Base-by-base conservation (phyloP, 2,113 vertebrate species). In the Tonatia bakeri region DNA sequence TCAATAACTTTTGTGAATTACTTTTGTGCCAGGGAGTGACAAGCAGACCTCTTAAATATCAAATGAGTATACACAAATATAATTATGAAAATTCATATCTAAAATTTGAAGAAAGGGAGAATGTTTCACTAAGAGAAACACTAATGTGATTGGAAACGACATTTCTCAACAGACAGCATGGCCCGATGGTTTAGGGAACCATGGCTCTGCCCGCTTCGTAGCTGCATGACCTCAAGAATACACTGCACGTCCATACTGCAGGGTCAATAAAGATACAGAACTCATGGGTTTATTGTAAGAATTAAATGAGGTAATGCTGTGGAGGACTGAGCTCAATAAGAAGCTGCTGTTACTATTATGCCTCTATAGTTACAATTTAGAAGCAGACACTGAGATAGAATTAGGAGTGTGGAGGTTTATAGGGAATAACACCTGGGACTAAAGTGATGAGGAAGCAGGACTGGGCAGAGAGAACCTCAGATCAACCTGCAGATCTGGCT, bases 121-220 rank as follows among this genome's bases (percentile, higher is more conserved):
- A 33, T 43, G 4, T 87, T 94, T 87, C 95, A 50, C 91, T 43
- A 75, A 90, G 95, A 90, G 47, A 79, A 87, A 65, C 50, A 81
- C 20, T 15, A n/a, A 7, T 16, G 47, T 69, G 84, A 67, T 36
- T 67, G 31, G 84, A 95, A 90, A 52, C n/a, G 43, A 73, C 72
- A 52, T 82, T 67, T 77, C 69, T 38, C 75, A 50, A 43, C 47
- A 92, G 67, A 89, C 28, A 82, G 38, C 64, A 36, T 33, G 56
- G 36, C 31, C 73, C 45, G 8, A 43, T 50, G 56, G 81, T 83
- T 83, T 54, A 80, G 45, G 43, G 59, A 24, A 16, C 85, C 43
- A 4, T 3, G 20, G 26, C 16, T 22, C 12, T 72, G 45, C 52
- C 38, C 28, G 36, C 45, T 47, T 31, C 43, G 28, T 17, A 83